Conservation (phyloP, 2,888 invertebrate species). For the Perithous albicinctus region DNA sequence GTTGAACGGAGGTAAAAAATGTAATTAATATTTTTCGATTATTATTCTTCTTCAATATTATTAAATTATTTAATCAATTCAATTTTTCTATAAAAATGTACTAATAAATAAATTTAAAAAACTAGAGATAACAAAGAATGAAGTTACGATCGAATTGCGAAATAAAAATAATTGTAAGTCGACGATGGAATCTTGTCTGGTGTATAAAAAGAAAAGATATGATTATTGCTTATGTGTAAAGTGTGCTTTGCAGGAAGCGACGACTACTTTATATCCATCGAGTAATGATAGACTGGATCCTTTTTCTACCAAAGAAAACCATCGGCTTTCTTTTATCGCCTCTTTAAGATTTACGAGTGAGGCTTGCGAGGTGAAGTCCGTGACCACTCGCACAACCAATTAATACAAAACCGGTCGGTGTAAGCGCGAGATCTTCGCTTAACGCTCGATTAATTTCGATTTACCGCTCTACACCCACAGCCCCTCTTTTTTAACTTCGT, state of each 20-base stretch:
- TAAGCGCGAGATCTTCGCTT: constrained; percentile 57
- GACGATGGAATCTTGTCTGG: neutral
- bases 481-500: neutral
- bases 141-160: no score
- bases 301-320: constrained; percentile 21
- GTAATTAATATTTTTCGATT: no score
- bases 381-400: constrained; percentile 57
- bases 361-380: constrained; percentile 27
- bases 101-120: no score
- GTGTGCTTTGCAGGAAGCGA: constrained; percentile 17
- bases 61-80: no score
- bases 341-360: constrained; percentile 56
- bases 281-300: constrained; percentile 56
- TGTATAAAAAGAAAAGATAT: constrained; percentile 41
- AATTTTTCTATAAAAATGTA: no score
- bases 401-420: constrained; percentile 65
- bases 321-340: constrained; percentile 64
- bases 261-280: constrained; percentile 23
- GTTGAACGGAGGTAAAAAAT: no score
- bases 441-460: constrained; percentile 64
- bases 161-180: no score
- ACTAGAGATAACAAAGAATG: no score
- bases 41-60: no score
- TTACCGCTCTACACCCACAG: constrained; percentile 40
- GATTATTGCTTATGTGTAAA: constrained; percentile 3